phyloP scores from a whole-genome alignment of 2,888 invertebrate genomes.

The Clusia tigrina region DNA sequence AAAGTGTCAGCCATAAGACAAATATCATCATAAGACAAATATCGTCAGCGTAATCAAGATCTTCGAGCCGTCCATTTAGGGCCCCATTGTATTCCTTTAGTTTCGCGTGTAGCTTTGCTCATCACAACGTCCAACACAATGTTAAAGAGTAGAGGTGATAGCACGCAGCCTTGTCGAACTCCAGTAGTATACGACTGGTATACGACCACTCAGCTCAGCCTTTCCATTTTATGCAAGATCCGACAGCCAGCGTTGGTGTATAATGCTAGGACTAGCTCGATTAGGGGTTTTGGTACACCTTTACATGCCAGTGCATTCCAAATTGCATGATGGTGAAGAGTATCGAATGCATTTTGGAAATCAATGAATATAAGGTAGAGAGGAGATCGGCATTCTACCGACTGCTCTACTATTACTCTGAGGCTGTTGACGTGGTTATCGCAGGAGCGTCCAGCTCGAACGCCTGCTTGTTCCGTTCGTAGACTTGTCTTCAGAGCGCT shows the following conservation, averaged over 20 bases:
- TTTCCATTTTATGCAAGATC: not conserved
- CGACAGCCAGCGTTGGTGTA: not conserved
- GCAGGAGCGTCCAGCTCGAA: no score
- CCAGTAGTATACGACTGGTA: not conserved
- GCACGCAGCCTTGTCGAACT: not conserved
- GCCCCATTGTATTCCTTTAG: not conserved
- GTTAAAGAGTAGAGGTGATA: no score
- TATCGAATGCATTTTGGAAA: not conserved
- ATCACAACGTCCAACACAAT: no score
- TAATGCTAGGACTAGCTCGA: not conserved
- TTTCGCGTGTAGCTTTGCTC: not conserved
- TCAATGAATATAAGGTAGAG: not conserved
- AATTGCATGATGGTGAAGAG: not conserved
- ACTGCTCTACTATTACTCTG: not conserved
- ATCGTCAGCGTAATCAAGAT: not conserved
- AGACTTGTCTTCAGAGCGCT: not conserved
- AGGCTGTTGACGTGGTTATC: no score
- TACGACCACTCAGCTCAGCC: not conserved
- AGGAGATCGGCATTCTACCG: no score
- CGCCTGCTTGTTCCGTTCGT: not conserved
- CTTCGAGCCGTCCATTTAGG: not conserved
- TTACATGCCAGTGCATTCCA: not conserved
- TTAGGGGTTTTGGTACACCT: not conserved
- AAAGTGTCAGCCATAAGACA: not conserved
- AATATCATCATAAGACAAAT: not conserved